Conservation (phyloP, 2,113 vertebrate species). For the Corythoichthys intestinalis region DNA sequence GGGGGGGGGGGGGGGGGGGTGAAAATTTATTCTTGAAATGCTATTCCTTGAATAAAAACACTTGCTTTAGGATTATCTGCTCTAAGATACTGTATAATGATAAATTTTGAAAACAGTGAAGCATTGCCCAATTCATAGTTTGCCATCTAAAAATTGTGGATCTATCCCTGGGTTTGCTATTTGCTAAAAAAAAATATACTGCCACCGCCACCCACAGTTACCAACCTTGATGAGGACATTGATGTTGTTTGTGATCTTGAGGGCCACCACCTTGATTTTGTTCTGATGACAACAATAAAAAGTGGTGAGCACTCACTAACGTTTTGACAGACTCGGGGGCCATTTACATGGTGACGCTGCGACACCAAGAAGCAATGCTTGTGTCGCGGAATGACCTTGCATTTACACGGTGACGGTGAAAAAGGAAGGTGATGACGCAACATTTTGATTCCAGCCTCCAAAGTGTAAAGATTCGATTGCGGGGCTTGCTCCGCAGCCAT, state of each 20-base stretch:
- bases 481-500: too few relatives aligned
- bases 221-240: constrained; percentile 96
- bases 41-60: not conserved
- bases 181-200: too few relatives aligned
- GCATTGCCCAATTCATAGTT: not conserved
- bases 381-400: too few relatives aligned
- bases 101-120: not conserved
- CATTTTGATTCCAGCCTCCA: too few relatives aligned
- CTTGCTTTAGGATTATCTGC: not conserved
- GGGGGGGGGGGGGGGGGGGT: too few relatives aligned
- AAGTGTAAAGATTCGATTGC: too few relatives aligned
- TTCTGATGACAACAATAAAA: constrained; percentile 76
- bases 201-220: too few relatives aligned
- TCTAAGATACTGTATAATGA: not conserved
- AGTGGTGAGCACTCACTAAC: not conserved
- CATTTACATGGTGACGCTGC: too few relatives aligned
- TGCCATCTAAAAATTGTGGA: not conserved
- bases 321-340: not conserved
- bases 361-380: too few relatives aligned
- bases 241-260: constrained; percentile 99
- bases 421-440: too few relatives aligned
- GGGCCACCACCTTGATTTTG: constrained; percentile 98
- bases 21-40: not conserved
- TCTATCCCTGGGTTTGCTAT: too few relatives aligned
- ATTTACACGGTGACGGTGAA: too few relatives aligned